These are phyloP conservation scores for Pachycephala philippinensis DNA, from an alignment of 2,113 vertebrate species.

Conservation along the genomic window DNA sequence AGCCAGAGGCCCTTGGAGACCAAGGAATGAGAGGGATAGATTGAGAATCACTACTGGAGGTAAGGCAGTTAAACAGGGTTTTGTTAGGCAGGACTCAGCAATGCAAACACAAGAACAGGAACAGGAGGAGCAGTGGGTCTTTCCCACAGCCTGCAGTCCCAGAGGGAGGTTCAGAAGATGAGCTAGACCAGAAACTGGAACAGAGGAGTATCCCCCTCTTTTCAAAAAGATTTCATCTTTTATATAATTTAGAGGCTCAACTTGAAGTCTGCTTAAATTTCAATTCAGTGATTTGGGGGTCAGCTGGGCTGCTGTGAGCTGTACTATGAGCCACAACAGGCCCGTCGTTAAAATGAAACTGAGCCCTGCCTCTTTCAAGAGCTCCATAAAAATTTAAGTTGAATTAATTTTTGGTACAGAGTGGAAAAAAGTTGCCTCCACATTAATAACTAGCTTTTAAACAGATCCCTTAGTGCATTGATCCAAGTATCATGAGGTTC, in stretches of 20 bases:
- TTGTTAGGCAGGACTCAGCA: not conserved
- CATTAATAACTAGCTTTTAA: slow-evolving; percentile 4
- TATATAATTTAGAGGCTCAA: not conserved
- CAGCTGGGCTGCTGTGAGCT: not conserved
- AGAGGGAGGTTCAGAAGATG: not conserved
- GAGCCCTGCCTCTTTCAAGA: not conserved
- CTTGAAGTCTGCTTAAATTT: not conserved
- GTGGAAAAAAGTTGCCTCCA: not conserved
- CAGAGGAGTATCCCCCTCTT: not conserved
- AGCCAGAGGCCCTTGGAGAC: not conserved
- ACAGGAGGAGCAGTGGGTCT: not conserved
- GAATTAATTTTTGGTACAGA: not conserved
- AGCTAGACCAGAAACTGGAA: not conserved
- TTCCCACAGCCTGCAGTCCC: not conserved
- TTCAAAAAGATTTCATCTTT: not conserved
- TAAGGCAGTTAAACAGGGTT: not conserved
- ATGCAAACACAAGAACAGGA: not conserved
- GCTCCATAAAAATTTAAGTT: slow-evolving; percentile 13
- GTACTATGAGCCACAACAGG: not conserved
- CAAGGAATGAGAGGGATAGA: not conserved
- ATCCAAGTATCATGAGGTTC: not conserved
- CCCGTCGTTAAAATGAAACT: slow-evolving; percentile 21
- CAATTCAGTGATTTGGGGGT: not conserved
- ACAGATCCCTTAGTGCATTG: not conserved
- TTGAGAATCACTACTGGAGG: not conserved